Conservation (phyloP, 2,888 invertebrate species). For the Sclerodermus sp. region DNA sequence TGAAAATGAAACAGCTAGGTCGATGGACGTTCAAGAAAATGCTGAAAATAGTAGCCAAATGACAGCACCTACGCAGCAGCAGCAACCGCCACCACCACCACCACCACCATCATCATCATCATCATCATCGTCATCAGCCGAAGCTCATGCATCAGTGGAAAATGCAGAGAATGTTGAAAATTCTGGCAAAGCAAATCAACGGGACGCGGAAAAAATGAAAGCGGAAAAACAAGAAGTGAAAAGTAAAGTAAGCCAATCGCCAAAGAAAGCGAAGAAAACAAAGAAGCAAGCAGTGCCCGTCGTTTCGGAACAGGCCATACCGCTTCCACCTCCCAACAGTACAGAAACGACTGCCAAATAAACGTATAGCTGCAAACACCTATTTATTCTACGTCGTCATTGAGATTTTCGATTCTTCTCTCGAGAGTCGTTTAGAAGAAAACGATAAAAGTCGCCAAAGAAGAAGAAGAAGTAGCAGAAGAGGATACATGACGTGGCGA, state of each 20-base stretch:
- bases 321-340: constrained; percentile 44
- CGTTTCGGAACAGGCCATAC: constrained; percentile 47
- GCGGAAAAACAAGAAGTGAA: constrained; percentile 12
- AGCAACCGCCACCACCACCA: neutral
- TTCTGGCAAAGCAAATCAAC: too few relatives aligned
- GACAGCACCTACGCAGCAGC: constrained; percentile 17
- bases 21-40: constrained; percentile 1
- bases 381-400: constrained; percentile 1
- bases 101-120: too few relatives aligned
- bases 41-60: constrained; percentile 24
- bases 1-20: neutral
- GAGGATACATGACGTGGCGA: too few relatives aligned
- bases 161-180: too few relatives aligned
- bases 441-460: too few relatives aligned
- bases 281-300: constrained; percentile 40
- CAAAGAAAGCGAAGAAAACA: constrained; percentile 43
- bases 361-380: constrained; percentile 16
- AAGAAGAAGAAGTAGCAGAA: too few relatives aligned
- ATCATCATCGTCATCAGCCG: too few relatives aligned
- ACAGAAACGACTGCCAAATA: constrained; percentile 12
- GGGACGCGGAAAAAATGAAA: constrained; percentile 16
- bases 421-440: too few relatives aligned
- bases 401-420: too few relatives aligned
- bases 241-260: constrained; percentile 12
- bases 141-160: too few relatives aligned